phyloP scores from a whole-genome alignment of 2,888 invertebrate genomes.

The Chrysolina oricalcia region DNA sequence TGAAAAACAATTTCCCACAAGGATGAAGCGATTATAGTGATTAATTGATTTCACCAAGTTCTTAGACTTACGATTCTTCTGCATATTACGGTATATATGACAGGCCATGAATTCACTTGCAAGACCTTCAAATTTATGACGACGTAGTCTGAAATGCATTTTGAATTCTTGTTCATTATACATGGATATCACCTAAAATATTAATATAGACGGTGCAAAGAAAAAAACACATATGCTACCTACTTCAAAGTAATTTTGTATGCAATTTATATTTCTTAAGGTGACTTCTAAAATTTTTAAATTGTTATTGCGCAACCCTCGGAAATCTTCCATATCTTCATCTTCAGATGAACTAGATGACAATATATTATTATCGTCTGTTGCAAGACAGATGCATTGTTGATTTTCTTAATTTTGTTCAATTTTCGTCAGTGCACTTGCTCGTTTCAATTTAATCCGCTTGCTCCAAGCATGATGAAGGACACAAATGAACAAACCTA shows the following conservation, averaged over 20 bases:
- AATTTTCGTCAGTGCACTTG: background rate
- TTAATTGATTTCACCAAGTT: background rate
- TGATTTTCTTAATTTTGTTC: background rate
- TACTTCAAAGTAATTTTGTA: background rate
- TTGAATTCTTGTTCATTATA: background rate
- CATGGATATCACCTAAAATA: slow-evolving; percentile 1
- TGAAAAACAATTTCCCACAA: background rate
- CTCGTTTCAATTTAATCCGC: too few relatives aligned
- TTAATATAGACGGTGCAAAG: background rate
- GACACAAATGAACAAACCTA: too few relatives aligned
- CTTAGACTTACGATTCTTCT: background rate
- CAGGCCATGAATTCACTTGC: background rate
- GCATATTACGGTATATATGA: background rate
- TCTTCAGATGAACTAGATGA: background rate
- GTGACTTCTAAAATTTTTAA: background rate
- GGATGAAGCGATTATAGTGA: background rate
- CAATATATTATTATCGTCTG: background rate
- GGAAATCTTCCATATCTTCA: background rate
- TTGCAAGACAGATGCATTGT: background rate
- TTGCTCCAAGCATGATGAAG: too few relatives aligned
- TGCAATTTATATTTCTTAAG: background rate
- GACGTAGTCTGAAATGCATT: background rate
- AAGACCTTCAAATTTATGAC: background rate
- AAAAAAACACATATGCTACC: background rate
- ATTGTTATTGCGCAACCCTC: background rate